Percentiles rank a stretch among this genome's conserved stretches.
Conservation (phyloP, 2,888 invertebrate species). For the Labia minor region DNA sequence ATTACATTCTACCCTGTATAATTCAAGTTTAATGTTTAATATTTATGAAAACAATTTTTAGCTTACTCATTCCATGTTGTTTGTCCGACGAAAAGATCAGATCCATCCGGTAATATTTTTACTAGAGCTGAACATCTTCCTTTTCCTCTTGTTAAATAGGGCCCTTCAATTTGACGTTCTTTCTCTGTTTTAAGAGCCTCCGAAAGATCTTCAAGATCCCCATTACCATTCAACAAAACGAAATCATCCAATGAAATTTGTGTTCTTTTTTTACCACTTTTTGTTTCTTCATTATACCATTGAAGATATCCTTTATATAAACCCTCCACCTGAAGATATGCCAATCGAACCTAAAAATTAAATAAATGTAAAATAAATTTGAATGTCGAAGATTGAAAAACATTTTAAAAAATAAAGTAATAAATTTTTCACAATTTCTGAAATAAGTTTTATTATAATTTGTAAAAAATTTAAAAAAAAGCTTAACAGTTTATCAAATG, state of each 20-base stretch:
- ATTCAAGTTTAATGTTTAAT: no score
- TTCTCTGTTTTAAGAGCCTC: conserved; percentile 35
- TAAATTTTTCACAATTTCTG: not conserved
- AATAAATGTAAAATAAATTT: not conserved
- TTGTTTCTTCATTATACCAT: not conserved
- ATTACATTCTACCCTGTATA: no score
- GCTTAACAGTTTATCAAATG: no score
- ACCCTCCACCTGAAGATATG: conserved; percentile 49
- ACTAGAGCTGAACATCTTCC: conserved; percentile 57
- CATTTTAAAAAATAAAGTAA: no score
- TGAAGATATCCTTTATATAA: conserved; percentile 44
- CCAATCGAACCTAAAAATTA: conserved; percentile 43
- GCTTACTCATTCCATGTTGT: conserved; percentile 51
- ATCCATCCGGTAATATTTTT: conserved; percentile 47
- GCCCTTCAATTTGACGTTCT: conserved; percentile 20
- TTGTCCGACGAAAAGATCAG: conserved; percentile 51
- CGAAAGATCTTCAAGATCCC: conserved; percentile 53
- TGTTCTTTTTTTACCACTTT: conserved; percentile 36
- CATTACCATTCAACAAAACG: conserved; percentile 50
- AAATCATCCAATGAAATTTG: conserved; percentile 27
- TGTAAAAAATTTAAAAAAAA: not conserved
- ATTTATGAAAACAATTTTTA: no score
- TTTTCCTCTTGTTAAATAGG: conserved; percentile 19
- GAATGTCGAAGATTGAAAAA: not conserved
- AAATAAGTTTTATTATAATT: not conserved